These are phyloP conservation scores for Drosophila littoralis DNA, from an alignment of 1,140 invertebrate genomes.

Conservation along the genomic window DNA sequence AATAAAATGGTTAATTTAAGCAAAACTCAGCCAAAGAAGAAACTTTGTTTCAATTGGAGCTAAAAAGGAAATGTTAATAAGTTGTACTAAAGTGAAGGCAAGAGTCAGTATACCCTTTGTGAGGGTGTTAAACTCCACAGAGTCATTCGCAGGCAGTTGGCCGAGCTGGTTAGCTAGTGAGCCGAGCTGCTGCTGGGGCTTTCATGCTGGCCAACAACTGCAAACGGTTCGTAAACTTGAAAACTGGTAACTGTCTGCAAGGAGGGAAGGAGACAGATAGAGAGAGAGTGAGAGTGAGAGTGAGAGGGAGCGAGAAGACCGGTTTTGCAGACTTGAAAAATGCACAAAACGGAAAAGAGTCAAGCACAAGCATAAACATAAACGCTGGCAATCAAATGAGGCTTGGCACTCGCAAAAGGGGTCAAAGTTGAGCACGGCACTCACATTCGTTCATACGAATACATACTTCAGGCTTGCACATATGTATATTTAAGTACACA, in stretches of 20 bases:
- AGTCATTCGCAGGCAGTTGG: constrained; percentile 53
- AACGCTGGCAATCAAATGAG: constrained; percentile 75
- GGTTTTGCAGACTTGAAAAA: constrained; percentile 70
- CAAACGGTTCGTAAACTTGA: constrained; percentile 71
- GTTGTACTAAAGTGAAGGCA: not conserved
- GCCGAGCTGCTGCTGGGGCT: constrained; percentile 26
- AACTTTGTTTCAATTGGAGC: too few species aligned
- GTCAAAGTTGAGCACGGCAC: constrained; percentile 73
- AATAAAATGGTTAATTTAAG: not conserved
- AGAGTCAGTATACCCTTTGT: not conserved
- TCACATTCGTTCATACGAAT: constrained; percentile 36
- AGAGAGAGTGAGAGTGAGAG: not conserved
- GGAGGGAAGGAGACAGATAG: not conserved
- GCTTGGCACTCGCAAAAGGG: constrained; percentile 70
- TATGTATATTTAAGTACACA: constrained; percentile 5
- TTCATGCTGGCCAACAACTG: constrained; percentile 34
- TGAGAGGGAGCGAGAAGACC: constrained; percentile 32
- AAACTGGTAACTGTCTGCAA: constrained; percentile 65
- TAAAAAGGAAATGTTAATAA: not conserved
- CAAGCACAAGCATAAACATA: constrained; percentile 64
- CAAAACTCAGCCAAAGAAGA: too few species aligned
- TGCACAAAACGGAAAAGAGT: constrained; percentile 65
- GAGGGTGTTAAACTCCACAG: constrained; percentile 36
- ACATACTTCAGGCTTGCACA: constrained; percentile 12
- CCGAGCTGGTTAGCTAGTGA: constrained; percentile 24